phyloP scores from a whole-genome alignment of 2,113 vertebrate genomes.

The Eonycteris spelaea region DNA sequence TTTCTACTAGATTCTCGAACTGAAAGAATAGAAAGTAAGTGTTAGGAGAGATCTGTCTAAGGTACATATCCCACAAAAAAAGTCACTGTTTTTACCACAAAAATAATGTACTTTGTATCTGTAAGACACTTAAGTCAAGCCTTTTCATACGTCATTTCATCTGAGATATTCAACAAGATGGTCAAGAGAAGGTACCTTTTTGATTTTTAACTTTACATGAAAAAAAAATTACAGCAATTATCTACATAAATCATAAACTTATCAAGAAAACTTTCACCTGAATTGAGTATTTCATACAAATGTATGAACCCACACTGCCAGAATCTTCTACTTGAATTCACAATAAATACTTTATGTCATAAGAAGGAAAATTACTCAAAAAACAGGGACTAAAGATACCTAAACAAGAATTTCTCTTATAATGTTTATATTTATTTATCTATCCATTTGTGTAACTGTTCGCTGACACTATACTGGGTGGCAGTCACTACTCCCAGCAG shows the following conservation, averaged over 20 bases:
- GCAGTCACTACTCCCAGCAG: not conserved
- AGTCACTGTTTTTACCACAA: not conserved
- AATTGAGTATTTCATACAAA: not conserved
- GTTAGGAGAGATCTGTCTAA: not conserved
- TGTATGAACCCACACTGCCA: not conserved
- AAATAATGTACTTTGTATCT: conserved; percentile 23
- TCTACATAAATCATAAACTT: not conserved
- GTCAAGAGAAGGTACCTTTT: not conserved
- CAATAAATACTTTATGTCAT: not conserved
- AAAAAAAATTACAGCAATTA: conserved; percentile 26
- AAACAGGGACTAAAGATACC: conserved; percentile 10
- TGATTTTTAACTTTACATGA: not conserved
- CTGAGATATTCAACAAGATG: not conserved
- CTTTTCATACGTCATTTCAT: not conserved
- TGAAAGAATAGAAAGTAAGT: conserved; percentile 71
- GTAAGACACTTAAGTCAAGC: not conserved
- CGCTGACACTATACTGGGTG: not conserved
- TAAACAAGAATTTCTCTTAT: not conserved
- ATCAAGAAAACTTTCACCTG: not conserved
- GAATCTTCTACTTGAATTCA: not conserved
- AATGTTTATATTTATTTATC: not conserved
- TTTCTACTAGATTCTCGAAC: conserved; percentile 90
- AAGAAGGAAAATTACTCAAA: not conserved
- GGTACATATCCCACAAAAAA: not conserved
- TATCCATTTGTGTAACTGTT: not conserved